Base-by-base conservation (phyloP, 1,140 invertebrate species). In the Zaprionus africanus region DNA sequence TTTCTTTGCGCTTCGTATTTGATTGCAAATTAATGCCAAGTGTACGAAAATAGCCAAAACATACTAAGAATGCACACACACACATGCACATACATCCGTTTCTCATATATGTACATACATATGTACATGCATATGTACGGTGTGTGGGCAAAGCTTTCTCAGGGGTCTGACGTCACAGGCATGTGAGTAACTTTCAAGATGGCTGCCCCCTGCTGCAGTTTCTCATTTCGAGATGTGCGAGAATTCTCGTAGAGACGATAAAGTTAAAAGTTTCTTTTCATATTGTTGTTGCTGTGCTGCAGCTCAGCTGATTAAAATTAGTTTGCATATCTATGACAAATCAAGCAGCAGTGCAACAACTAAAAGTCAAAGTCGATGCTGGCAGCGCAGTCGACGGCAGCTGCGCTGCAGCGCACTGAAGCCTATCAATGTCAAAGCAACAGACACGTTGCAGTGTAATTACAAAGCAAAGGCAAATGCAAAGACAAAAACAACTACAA, bases 391-490 rank as follows among this genome's bases (percentile, higher is more conserved):
- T 58, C 34, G 5, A 6, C 36, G 61, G 38, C 69, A 64, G 74
- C 41, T 62, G 75, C 54, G 76, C 49, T 19, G 28, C 38, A 31
- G 56, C 49, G 31, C 59, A 26, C 41, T 56, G 36, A 62, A 61
- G 72, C 84, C 70, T 78, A 81, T 88, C 84, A 88, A 90, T 88
- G 85, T 84, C 85, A 88, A 73, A 79, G 53, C 70, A 56, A 68
- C 64, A 71, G 60, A 57, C 49, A 63, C 54, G 38, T 15, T 34
- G 54, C 61, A 53, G 68, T 71, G 60, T 70, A 70, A 78, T 80
- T 79, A 81, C 68, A 71, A 66, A 46, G 31, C 24, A 56, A 43
- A 41, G 28, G 61, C 59, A 61, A 26, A 46, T 7, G 15, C 17
- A 36, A 34, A 11, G 9, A 9, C 59, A 15, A 34, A 4, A 22